Evolutionary conservation across 1,140 invertebrate species (phyloP).

Genomic region (Cyclina sinensis): DNA sequence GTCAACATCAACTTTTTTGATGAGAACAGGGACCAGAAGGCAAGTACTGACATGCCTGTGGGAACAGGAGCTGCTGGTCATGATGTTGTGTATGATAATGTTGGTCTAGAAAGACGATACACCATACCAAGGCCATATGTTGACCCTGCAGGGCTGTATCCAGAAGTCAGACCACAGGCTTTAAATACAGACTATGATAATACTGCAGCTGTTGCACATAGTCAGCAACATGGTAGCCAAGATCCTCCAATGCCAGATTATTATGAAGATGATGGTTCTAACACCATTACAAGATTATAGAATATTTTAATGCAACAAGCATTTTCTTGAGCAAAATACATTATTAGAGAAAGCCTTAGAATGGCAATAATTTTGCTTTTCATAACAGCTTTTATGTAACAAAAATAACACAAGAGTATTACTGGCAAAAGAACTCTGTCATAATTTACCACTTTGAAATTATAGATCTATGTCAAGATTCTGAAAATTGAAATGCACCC

Average conservation of each 20-base stretch:
- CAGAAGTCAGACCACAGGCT: not conserved
- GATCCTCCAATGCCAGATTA: not conserved
- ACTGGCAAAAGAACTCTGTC: too few species aligned
- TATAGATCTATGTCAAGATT: too few species aligned
- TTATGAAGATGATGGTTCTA: constrained; percentile 5
- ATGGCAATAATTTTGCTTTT: too few species aligned
- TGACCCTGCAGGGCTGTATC: not conserved
- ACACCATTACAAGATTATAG: not conserved
- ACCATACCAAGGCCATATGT: not conserved
- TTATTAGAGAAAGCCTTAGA: too few species aligned
- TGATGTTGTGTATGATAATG: not conserved
- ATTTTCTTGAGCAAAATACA: too few species aligned
- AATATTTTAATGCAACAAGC: too few species aligned
- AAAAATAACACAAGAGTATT: too few species aligned
- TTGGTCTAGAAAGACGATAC: not conserved
- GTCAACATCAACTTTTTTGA: constrained; percentile 12
- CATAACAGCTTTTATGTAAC: too few species aligned
- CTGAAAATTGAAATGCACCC: too few species aligned
- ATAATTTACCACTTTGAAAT: too few species aligned
- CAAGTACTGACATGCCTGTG: not conserved
- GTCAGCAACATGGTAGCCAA: not conserved
- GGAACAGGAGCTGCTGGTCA: not conserved
- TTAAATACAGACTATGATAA: not conserved
- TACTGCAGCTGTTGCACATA: not conserved
- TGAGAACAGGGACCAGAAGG: not conserved